These are phyloP conservation scores for Microctenopoma steveboyesi DNA, from an alignment of 2,797 vertebrate genomes.

Conservation along the genomic window DNA sequence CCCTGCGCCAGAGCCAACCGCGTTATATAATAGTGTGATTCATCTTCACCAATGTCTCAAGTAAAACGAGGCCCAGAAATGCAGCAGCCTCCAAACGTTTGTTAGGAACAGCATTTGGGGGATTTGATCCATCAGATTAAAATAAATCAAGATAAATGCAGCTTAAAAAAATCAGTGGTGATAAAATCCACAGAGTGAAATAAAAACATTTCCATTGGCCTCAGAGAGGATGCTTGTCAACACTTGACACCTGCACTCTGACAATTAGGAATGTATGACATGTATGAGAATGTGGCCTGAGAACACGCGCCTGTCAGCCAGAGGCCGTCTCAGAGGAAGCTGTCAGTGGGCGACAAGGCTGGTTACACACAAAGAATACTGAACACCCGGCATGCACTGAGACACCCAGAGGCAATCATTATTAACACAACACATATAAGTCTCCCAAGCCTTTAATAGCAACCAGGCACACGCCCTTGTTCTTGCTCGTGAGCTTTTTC, in stretches of 20 bases:
- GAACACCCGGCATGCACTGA: constrained; percentile 30
- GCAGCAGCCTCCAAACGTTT: constrained; percentile 30
- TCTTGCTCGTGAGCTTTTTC: constrained; percentile 31
- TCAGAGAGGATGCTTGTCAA: not conserved
- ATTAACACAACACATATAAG: constrained; percentile 53
- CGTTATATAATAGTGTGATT: constrained; percentile 72
- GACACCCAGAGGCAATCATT: constrained; percentile 50
- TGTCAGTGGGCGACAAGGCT: constrained; percentile 42
- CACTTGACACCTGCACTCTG: constrained; percentile 4
- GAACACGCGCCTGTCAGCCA: constrained; percentile 48
- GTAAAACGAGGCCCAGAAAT: constrained; percentile 29
- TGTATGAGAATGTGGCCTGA: constrained; percentile 28
- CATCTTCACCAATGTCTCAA: constrained; percentile 54
- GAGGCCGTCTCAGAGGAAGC: constrained; percentile 57
- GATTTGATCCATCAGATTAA: constrained; percentile 10
- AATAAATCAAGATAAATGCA: not conserved
- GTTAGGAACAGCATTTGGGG: constrained; percentile 21
- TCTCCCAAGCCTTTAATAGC: constrained; percentile 42
- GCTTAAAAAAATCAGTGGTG: not conserved
- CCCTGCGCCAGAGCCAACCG: constrained; percentile 51
- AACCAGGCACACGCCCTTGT: constrained; percentile 29
- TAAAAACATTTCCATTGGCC: not conserved
- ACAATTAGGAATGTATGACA: constrained; percentile 38
- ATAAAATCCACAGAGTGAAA: not conserved
- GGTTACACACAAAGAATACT: constrained; percentile 59